phyloP scores from a whole-genome alignment of 2,113 vertebrate genomes.

The Menidia beryllina region DNA sequence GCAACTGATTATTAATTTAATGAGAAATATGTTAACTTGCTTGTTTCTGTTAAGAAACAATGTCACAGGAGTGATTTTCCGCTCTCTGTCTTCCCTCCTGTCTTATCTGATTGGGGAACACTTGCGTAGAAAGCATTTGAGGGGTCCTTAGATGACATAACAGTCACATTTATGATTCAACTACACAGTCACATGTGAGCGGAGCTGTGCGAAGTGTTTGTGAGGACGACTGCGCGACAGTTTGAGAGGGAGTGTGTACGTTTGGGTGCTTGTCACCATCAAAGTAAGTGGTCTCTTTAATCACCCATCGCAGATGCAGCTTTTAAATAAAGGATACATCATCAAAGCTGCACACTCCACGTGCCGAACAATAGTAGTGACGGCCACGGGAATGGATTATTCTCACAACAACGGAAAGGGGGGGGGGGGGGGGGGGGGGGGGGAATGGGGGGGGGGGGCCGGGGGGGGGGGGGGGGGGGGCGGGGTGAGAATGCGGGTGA shows the following conservation, averaged over 20 bases:
- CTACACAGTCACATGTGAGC: not conserved
- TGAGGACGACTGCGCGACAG: conserved; percentile 38
- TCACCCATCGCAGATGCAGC: conserved; percentile 83
- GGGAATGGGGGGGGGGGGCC: not conserved
- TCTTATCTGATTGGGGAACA: conserved; percentile 23
- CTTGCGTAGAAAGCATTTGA: conserved; percentile 6
- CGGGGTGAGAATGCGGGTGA: too few relatives aligned
- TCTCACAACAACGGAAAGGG: conserved; percentile 14
- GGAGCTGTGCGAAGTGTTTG: conserved; percentile 16
- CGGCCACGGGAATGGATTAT: conserved; percentile 57
- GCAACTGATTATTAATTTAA: conserved; percentile 2
- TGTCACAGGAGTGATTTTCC: not conserved
- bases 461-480: not conserved
- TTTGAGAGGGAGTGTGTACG: conserved; percentile 52
- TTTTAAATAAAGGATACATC: conserved; percentile 82
- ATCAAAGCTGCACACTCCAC: conserved; percentile 74
- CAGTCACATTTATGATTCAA: conserved; percentile 20
- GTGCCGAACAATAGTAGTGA: conserved; percentile 59
- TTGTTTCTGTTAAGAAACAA: conserved; percentile 18
- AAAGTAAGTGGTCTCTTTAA: conserved; percentile 82
- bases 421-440: not conserved
- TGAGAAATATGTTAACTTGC: conserved; percentile 32
- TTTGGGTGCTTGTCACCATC: conserved; percentile 74
- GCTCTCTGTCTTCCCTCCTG: not conserved
- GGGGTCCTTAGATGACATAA: conserved; percentile 1